Conservation (phyloP, 1,140 invertebrate genomes). For the Drosophila lowei region DNA sequence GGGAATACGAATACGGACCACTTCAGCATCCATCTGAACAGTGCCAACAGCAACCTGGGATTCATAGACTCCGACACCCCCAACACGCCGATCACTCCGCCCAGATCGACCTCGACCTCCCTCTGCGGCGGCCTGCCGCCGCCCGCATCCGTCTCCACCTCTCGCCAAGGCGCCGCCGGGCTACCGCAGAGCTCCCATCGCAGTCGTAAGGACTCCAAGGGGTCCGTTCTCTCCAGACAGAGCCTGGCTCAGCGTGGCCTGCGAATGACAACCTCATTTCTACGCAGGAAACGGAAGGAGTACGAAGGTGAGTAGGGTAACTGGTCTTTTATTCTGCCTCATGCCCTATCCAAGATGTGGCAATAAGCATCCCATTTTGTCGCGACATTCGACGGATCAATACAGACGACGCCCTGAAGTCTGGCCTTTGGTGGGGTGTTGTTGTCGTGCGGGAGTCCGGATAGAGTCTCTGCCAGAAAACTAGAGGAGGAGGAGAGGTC, state of each 20-base stretch:
- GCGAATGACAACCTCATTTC: constrained; percentile 71
- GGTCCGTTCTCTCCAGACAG: constrained; percentile 65
- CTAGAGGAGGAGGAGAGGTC: too few species aligned
- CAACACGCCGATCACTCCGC: constrained; percentile 62
- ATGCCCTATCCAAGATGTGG: constrained; percentile 10
- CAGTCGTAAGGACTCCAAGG: constrained; percentile 70
- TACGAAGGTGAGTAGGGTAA: constrained; percentile 73
- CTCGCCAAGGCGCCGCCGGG: constrained; percentile 29
- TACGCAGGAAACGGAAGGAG: constrained; percentile 68
- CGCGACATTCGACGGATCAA: constrained; percentile 33
- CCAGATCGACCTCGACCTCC: constrained; percentile 40
- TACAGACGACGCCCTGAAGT: constrained; percentile 38
- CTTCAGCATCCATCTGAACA: constrained; percentile 73
- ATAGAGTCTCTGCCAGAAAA: too few species aligned
- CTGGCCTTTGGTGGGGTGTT: constrained; percentile 22
- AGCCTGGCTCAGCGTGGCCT: constrained; percentile 58
- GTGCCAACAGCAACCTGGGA: constrained; percentile 78
- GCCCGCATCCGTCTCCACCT: constrained; percentile 46
- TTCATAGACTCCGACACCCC: constrained; percentile 79
- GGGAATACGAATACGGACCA: constrained; percentile 30
- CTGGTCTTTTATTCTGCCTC: constrained; percentile 5
- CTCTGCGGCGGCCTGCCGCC: constrained; percentile 40
- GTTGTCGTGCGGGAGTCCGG: not conserved
- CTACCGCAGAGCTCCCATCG: constrained; percentile 25
- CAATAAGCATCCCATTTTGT: not conserved